Evolutionary conservation across 2,113 vertebrate species (phyloP).

Genomic region (Tonatia bakeri): DNA sequence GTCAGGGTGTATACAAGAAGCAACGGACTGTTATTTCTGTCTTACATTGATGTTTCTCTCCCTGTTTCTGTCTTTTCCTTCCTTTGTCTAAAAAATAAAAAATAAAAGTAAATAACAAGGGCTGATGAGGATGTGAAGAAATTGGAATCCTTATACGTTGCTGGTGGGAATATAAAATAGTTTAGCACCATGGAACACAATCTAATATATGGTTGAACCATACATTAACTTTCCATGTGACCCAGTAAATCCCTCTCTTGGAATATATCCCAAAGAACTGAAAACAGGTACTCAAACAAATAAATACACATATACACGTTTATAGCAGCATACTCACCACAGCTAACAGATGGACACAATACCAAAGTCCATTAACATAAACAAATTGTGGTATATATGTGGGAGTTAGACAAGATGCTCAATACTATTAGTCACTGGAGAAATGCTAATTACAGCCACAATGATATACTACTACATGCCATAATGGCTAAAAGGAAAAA

Average conservation of each 20-base stretch:
- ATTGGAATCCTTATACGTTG: background rate
- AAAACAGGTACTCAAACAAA: background rate
- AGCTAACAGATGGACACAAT: background rate
- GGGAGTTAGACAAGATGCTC: background rate
- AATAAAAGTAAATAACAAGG: background rate
- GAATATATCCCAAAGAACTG: background rate
- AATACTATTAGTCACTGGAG: background rate
- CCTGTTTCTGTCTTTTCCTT: no score
- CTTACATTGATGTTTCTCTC: no score
- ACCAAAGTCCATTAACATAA: background rate
- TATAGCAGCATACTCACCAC: background rate
- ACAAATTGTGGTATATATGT: background rate
- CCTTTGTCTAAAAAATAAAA: background rate
- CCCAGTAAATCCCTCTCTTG: background rate
- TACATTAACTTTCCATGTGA: background rate
- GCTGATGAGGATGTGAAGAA: background rate
- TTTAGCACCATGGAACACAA: background rate
- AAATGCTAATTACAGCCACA: background rate
- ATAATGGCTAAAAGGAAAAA: background rate
- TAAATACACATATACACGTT: background rate
- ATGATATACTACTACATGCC: background rate
- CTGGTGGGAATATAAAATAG: background rate
- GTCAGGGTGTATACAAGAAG: no score
- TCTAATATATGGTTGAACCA: background rate
- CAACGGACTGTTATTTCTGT: no score